phyloP scores from a whole-genome alignment of 2,113 vertebrate species.

The Machaerirhynchus nigripectus region DNA sequence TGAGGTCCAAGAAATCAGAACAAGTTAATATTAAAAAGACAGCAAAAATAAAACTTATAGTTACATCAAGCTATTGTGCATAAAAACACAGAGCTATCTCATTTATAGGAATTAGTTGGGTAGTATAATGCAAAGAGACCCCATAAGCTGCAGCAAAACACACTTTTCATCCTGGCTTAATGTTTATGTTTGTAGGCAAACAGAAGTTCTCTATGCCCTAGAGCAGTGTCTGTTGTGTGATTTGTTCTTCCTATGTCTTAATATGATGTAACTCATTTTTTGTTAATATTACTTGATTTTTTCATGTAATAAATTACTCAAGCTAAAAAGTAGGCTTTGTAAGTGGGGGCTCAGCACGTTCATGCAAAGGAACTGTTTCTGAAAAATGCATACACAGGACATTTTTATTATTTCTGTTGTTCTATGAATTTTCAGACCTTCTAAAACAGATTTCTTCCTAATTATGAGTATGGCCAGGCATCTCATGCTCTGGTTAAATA shows the following conservation, averaged over 20 bases:
- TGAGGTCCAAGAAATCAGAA: background rate
- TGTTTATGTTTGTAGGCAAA: background rate
- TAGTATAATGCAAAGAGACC: background rate
- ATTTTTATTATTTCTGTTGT: background rate
- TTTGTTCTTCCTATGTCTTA: background rate
- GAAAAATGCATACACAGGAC: background rate
- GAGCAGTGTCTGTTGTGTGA: background rate
- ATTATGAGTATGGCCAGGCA: background rate
- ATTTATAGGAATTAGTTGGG: background rate
- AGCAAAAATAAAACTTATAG: background rate
- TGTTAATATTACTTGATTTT: background rate
- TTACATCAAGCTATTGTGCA: background rate
- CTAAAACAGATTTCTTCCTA: background rate
- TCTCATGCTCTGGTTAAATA: background rate
- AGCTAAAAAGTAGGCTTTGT: background rate
- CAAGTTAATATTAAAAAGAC: background rate
- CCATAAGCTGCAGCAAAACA: background rate
- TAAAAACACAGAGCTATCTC: background rate
- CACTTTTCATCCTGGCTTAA: background rate
- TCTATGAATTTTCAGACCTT: background rate
- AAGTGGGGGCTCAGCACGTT: background rate
- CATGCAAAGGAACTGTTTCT: background rate
- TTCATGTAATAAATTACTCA: background rate
- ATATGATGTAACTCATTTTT: background rate
- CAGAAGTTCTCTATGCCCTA: background rate